phyloP scores from a whole-genome alignment of 2,888 invertebrate species.

The Crematogaster levior region DNA sequence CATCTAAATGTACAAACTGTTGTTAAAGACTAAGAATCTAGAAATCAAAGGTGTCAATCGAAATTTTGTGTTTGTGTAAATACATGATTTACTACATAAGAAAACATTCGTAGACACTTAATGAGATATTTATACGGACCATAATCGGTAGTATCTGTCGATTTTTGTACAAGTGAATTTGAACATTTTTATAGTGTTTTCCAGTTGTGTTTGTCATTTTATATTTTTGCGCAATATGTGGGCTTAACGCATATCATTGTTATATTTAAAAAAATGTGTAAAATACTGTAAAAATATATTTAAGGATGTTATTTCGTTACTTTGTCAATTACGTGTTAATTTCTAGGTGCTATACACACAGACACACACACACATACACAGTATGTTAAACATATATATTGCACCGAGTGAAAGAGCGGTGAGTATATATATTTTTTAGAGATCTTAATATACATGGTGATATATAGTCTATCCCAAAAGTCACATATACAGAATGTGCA shows the following conservation, averaged over 20 bases:
- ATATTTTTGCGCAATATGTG: slow-evolving; percentile 53
- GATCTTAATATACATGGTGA: neutral
- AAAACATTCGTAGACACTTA: slow-evolving; percentile 24
- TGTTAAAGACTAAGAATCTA: slow-evolving; percentile 49
- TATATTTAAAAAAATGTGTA: slow-evolving; percentile 39
- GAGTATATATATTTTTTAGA: slow-evolving; percentile 21
- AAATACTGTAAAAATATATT: slow-evolving; percentile 54
- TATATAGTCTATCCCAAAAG: neutral
- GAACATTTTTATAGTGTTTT: slow-evolving; percentile 18
- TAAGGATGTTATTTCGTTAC: slow-evolving; percentile 7
- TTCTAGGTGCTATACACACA: slow-evolving; percentile 1
- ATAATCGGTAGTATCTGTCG: neutral
- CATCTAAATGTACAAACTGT: slow-evolving; percentile 22
- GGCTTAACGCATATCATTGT: slow-evolving; percentile 56
- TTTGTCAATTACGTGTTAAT: slow-evolving; percentile 14
- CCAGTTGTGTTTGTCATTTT: slow-evolving; percentile 13
- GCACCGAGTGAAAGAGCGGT: neutral
- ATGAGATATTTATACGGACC: slow-evolving; percentile 4
- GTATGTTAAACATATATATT: slow-evolving; percentile 17
- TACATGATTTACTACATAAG: slow-evolving; percentile 54
- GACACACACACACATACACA: no score
- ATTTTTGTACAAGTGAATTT: slow-evolving; percentile 35
- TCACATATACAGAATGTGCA: neutral
- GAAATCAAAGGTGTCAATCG: slow-evolving; percentile 48
- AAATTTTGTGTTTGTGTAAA: slow-evolving; percentile 67